These are phyloP conservation scores for Phrynocephalus guinanensis DNA, from an alignment of 2,797 vertebrate genomes.

Conservation along the genomic window DNA sequence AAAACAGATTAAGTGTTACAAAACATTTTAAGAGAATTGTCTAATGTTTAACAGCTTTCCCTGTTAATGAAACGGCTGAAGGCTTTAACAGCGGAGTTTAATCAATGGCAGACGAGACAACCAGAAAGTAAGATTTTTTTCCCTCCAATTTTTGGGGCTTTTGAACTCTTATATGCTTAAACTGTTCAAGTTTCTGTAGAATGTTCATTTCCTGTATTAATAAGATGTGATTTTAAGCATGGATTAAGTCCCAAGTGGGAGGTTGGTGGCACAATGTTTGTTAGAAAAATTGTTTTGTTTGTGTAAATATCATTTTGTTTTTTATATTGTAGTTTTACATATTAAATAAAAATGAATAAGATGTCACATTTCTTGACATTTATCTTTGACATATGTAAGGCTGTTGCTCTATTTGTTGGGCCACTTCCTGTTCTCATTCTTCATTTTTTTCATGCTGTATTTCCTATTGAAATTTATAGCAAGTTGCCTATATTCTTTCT, in stretches of 20 bases:
- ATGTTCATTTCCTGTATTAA: neutral
- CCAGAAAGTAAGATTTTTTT: slow-evolving; percentile 77
- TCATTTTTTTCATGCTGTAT: neutral
- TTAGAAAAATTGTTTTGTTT: too few species aligned
- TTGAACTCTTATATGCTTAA: slow-evolving; percentile 1
- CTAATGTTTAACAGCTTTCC: slow-evolving; percentile 66
- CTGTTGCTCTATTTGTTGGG: neutral
- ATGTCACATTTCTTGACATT: neutral
- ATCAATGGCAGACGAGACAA: slow-evolving; percentile 63
- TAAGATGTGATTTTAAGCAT: neutral
- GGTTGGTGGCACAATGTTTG: too few species aligned
- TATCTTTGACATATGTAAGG: neutral
- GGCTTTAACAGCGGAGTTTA: slow-evolving; percentile 63
- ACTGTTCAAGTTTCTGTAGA: neutral
- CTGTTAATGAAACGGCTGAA: slow-evolving; percentile 64
- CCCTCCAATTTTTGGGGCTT: slow-evolving; percentile 13
- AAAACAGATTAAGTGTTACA: neutral
- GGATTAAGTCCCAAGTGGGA: too few species aligned
- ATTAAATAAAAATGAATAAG: neutral
- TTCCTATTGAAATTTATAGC: neutral
- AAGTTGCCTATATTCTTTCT: neutral
- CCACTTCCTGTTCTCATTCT: neutral
- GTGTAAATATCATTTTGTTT: too few species aligned
- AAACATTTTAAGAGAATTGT: slow-evolving; percentile 47
- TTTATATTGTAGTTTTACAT: too few species aligned